phyloP scores from a whole-genome alignment of 2,888 invertebrate genomes.

The Hirtodrosophila alboralis region DNA sequence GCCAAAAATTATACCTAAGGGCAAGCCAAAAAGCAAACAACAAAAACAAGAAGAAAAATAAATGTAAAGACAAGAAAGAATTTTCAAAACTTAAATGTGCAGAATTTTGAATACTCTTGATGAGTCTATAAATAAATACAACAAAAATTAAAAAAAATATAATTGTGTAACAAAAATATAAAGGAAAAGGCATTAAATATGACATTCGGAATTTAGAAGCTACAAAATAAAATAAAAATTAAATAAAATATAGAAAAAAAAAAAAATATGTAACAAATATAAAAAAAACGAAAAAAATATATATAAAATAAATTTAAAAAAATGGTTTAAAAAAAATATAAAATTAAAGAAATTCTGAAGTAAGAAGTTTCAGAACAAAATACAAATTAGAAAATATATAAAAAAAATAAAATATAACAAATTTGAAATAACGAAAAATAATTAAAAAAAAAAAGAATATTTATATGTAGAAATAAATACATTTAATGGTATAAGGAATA shows the following conservation, averaged over 20 bases:
- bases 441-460: too few species aligned
- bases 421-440: too few species aligned
- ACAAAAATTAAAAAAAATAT: neutral
- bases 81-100: neutral
- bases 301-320: too few species aligned
- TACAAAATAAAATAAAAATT: neutral
- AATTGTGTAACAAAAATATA: neutral
- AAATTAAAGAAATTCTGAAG: too few species aligned
- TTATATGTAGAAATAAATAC: too few species aligned
- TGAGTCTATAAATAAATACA: neutral
- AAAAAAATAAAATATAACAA: too few species aligned
- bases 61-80: constrained; percentile 25
- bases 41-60: constrained; percentile 45
- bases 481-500: too few species aligned
- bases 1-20: constrained; percentile 65
- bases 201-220: too few species aligned
- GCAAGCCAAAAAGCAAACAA: constrained; percentile 19
- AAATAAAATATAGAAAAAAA: neutral
- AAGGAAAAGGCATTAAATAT: constrained; percentile 2
- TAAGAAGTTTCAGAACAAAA: too few species aligned
- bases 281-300: too few species aligned
- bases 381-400: too few species aligned
- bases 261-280: neutral
- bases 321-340: too few species aligned
- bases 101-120: constrained; percentile 10